A percentile compares a stretch with the other conserved stretches of the same genome.
These are phyloP conservation scores for Lytechinus variegatus DNA, from an alignment of 35 echinoderm and acorn worm genomes.

Conservation along the genomic window DNA sequence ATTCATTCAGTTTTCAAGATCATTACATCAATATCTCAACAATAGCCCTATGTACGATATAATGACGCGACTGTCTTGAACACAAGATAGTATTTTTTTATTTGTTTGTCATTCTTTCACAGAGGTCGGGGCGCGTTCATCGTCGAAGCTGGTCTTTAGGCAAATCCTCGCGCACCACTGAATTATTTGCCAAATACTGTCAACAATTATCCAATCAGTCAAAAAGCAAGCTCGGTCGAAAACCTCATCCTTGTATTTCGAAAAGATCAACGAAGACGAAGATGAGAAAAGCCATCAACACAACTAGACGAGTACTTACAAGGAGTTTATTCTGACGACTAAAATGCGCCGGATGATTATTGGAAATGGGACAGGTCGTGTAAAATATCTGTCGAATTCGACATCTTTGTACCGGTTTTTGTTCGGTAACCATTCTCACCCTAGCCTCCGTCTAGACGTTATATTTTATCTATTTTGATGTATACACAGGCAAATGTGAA, in stretches of 20 bases:
- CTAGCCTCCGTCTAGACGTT: not conserved
- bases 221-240: not conserved
- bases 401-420: not conserved
- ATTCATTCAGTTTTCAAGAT: no score
- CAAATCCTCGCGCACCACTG: not conserved
- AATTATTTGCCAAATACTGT: conserved; percentile 4
- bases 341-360: not conserved
- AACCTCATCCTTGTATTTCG: not conserved
- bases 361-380: not conserved
- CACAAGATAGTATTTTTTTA: no score
- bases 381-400: not conserved
- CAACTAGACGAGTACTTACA: not conserved
- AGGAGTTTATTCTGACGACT: conserved; percentile 17
- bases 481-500: not conserved
- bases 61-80: no score
- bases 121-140: not conserved
- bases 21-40: no score
- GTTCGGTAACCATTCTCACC: not conserved
- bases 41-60: no score
- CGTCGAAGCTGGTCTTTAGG: not conserved
- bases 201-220: conserved; percentile 18
- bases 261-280: not conserved
- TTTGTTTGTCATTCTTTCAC: no score
- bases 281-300: not conserved
- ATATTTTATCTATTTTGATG: not conserved